A percentile compares a stretch with the other conserved stretches of the same genome.
Conservation (phyloP, 2,888 invertebrate species). For the Atrina japonica region DNA sequence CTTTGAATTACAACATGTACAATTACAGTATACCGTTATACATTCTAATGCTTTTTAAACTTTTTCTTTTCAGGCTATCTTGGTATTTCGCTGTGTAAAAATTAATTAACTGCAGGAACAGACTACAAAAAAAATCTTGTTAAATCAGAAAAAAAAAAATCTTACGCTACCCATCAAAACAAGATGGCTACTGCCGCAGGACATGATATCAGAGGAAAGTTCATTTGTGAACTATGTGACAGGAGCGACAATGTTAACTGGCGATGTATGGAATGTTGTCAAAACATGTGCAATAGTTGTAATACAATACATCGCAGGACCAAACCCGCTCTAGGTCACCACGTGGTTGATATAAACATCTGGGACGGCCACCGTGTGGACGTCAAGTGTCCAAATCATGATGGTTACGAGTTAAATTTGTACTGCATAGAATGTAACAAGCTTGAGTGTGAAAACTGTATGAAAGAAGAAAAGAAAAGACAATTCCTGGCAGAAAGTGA, state of each 20-base stretch:
- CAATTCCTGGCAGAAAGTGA: no score
- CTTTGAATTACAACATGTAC: no score
- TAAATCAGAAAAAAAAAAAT: no score
- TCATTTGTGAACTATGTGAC: constrained; percentile 21
- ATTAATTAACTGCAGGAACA: no score
- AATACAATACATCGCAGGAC: constrained; percentile 4
- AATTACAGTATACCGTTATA: no score
- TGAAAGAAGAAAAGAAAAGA: background rate
- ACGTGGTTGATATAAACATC: constrained; percentile 1
- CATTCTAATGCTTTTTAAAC: no score
- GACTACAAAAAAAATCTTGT: no score
- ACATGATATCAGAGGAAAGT: background rate
- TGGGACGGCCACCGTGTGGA: background rate
- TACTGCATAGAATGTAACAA: constrained; percentile 14
- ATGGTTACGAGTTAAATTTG: background rate
- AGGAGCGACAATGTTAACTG: constrained; percentile 8
- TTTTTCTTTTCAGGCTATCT: no score
- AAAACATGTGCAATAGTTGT: constrained; percentile 14
- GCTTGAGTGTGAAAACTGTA: constrained; percentile 12
- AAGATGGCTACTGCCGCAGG: background rate
- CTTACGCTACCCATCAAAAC: no score
- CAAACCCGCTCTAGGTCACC: constrained; percentile 4
- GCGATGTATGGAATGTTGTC: constrained; percentile 19
- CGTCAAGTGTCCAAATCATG: constrained; percentile 1
- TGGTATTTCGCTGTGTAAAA: no score